Conservation (phyloP, 2,888 invertebrate genomes). For the Diploptera punctata region DNA sequence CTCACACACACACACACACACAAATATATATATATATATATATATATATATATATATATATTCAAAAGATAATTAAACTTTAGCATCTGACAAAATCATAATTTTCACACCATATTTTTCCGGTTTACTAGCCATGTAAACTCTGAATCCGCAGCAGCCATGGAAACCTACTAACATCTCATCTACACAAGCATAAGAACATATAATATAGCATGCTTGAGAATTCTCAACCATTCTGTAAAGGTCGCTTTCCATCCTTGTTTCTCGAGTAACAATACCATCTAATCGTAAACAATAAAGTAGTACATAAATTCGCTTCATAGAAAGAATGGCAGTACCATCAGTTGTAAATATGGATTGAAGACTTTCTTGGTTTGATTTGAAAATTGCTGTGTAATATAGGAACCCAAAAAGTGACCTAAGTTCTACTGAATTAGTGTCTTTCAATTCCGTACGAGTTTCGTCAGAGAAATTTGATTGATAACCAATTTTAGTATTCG, state of each 20-base stretch:
- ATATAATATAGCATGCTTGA: conserved; percentile 29
- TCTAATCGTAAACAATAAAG: neutral
- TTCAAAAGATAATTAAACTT: conserved; percentile 45
- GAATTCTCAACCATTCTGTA: conserved; percentile 33
- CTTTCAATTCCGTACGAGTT: neutral
- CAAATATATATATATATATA: too few species aligned
- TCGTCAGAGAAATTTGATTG: neutral
- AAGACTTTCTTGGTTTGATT: neutral
- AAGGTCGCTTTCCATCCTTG: conserved; percentile 34
- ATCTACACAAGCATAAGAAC: conserved; percentile 22
- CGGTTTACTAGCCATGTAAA: conserved; percentile 47
- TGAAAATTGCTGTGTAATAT: neutral
- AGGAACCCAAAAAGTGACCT: too few species aligned
- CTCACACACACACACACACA: too few species aligned
- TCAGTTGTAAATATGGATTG: neutral
- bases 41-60: conserved; percentile 48
- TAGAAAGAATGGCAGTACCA: neutral
- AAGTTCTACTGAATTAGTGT: neutral
- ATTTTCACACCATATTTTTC: conserved; percentile 47
- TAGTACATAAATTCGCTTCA: neutral
- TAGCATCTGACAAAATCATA: conserved; percentile 45
- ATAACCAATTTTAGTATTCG: neutral
- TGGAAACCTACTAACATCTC: conserved; percentile 35
- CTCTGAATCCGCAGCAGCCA: conserved; percentile 42
- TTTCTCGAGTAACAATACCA: conserved; percentile 2